These are phyloP conservation scores for Microctonus aethiopoides DNA, from an alignment of 2,888 invertebrate genomes.

Conservation along the genomic window DNA sequence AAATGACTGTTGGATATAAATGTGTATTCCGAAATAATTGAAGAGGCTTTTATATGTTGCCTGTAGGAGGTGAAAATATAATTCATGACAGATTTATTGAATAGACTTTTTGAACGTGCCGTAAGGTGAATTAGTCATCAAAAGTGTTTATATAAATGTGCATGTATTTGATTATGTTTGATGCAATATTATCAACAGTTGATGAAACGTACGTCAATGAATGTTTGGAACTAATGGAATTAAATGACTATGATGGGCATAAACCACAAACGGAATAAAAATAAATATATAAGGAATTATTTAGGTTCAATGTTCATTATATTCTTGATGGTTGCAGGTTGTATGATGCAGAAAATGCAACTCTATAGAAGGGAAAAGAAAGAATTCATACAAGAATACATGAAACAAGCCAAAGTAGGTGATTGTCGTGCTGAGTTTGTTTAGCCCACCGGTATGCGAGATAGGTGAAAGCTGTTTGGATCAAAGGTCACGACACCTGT, in stretches of 20 bases:
- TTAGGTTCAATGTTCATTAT: neutral
- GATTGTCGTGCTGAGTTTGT: constrained; percentile 17
- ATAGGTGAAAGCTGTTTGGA: constrained; percentile 44
- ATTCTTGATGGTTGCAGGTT: too few species aligned
- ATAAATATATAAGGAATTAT: neutral
- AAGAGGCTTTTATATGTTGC: neutral
- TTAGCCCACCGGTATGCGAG: constrained; percentile 6
- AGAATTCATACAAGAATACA: neutral
- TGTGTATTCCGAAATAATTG: constrained; percentile 1
- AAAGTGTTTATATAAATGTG: neutral
- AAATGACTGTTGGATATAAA: constrained; percentile 4
- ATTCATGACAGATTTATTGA: constrained; percentile 4
- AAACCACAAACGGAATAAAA: neutral
- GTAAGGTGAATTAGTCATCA: neutral
- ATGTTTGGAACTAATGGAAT: neutral
- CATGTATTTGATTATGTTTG: neutral
- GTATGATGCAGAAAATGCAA: neutral
- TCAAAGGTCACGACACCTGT: constrained; percentile 47
- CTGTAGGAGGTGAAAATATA: constrained; percentile 3
- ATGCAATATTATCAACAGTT: constrained; percentile 1
- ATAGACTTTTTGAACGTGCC: neutral
- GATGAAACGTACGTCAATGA: neutral
- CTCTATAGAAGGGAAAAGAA: neutral
- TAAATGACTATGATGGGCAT: neutral
- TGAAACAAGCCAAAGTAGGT: constrained; percentile 14